phyloP scores from a whole-genome alignment of 2,888 invertebrate species.

The Tanytarsus gracilentus region DNA sequence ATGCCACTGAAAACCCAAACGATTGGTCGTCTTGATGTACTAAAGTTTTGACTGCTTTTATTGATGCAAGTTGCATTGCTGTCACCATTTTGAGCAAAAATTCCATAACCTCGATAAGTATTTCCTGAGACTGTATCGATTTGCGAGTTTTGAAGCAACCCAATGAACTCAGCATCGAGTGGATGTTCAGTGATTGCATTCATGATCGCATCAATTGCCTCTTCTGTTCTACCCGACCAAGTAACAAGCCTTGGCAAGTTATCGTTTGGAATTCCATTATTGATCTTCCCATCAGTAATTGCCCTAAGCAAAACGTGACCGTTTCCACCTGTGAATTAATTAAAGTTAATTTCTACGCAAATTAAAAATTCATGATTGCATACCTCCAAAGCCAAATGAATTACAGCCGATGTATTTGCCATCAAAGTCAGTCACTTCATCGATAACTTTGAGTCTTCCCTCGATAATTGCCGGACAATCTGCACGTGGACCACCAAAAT shows the following conservation, averaged over 20 bases:
- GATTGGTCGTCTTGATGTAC: neutral
- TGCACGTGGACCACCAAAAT: constrained; percentile 51
- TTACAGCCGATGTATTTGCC: constrained; percentile 75
- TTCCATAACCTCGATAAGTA: constrained; percentile 59
- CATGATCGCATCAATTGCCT: constrained; percentile 54
- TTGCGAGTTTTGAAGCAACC: constrained; percentile 49
- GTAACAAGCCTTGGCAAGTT: constrained; percentile 57
- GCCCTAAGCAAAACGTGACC: constrained; percentile 60
- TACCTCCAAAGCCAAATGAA: constrained; percentile 44
- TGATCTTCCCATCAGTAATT: constrained; percentile 45
- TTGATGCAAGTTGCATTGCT: neutral
- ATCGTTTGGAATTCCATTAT: constrained; percentile 50
- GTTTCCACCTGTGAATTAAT: constrained; percentile 80
- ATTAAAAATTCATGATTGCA: neutral
- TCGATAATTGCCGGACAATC: constrained; percentile 47
- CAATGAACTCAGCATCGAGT: constrained; percentile 48
- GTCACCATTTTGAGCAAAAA: constrained; percentile 39
- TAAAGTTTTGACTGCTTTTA: neutral
- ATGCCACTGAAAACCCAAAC: constrained; percentile 66
- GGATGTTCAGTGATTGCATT: constrained; percentile 50
- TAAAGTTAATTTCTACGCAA: too few relatives aligned
- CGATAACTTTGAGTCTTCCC: constrained; percentile 50
- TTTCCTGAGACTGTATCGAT: constrained; percentile 49
- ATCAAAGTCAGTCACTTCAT: constrained; percentile 57
- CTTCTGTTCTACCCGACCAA: constrained; percentile 64